These are phyloP conservation scores for Arremon aurantiirostris DNA, from an alignment of 2,797 vertebrate genomes.

Conservation along the genomic window DNA sequence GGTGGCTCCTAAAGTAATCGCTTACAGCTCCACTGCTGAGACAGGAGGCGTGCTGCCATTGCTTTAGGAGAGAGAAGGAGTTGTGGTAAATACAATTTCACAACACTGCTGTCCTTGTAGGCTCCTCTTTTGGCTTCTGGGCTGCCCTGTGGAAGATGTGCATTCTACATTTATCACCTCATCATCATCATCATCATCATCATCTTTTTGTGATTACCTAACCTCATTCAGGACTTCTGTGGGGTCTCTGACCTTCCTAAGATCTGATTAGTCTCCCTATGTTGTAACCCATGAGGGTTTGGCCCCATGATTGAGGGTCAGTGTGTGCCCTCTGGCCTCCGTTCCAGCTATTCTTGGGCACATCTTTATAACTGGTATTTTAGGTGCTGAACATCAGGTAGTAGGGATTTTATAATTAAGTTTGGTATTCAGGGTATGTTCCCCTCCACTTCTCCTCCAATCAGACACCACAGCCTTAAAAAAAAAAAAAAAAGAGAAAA, in stretches of 20 bases:
- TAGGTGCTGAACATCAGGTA: background rate
- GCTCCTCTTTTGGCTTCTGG: background rate
- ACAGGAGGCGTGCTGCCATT: background rate
- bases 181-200: background rate
- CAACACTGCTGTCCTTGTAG: background rate
- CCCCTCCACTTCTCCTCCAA: rapidly evolving
- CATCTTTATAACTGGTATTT: background rate
- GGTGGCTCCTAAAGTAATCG: background rate
- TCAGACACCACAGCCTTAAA: background rate
- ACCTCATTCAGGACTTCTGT: background rate
- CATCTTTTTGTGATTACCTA: background rate
- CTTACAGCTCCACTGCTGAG: background rate
- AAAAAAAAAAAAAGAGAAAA: background rate
- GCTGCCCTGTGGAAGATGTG: background rate
- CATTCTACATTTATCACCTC: background rate
- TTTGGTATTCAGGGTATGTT: background rate
- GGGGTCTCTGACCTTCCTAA: background rate
- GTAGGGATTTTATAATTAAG: background rate
- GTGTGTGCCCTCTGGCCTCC: background rate
- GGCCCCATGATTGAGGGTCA: background rate
- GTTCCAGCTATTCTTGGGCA: background rate
- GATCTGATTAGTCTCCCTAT: background rate
- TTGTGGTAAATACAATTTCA: background rate
- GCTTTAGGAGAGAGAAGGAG: background rate
- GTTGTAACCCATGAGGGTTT: background rate